These are phyloP conservation scores for Zoanthus sociatus DNA, from an alignment of 92 coral and sea anemone genomes.

Conservation along the genomic window DNA sequence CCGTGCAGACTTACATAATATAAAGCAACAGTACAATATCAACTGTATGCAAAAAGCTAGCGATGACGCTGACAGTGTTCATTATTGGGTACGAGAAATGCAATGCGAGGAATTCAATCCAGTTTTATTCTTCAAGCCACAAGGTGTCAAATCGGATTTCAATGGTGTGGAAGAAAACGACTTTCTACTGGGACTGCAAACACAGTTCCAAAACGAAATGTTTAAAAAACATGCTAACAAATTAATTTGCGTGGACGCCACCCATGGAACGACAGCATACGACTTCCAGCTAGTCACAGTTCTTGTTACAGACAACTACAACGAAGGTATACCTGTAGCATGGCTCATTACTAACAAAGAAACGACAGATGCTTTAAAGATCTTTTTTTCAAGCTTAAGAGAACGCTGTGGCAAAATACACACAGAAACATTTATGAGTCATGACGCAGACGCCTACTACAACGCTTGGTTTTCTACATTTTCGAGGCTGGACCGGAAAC, in stretches of 20 bases:
- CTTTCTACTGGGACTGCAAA: slow-evolving; percentile 11
- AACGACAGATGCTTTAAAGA: slow-evolving; percentile 7
- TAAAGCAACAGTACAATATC: slow-evolving; percentile 53
- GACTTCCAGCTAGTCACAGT: too few species aligned
- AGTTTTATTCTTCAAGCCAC: slow-evolving; percentile 41
- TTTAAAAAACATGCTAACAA: too few species aligned
- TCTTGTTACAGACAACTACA: too few species aligned
- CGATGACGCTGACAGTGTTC: background rate
- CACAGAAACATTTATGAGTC: slow-evolving; percentile 48
- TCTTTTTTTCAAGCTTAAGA: slow-evolving; percentile 50
- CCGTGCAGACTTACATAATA: slow-evolving; percentile 34
- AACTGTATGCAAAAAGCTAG: too few species aligned
- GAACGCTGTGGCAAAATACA: slow-evolving; percentile 47
- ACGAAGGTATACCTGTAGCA: slow-evolving; percentile 34
- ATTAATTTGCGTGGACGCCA: too few species aligned
- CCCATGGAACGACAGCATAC: too few species aligned
- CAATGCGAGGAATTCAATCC: slow-evolving; percentile 33
- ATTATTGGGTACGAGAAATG: slow-evolving; percentile 33
- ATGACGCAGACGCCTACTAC: slow-evolving; percentile 50
- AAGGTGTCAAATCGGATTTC: background rate
- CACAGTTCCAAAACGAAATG: too few species aligned
- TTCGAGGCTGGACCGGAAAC: slow-evolving; percentile 45
- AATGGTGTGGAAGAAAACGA: slow-evolving; percentile 16
- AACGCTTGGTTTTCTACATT: slow-evolving; percentile 61
- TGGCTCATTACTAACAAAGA: slow-evolving; percentile 54